Base-by-base conservation (phyloP, 2,113 vertebrate genomes). In the Caracal caracal region DNA sequence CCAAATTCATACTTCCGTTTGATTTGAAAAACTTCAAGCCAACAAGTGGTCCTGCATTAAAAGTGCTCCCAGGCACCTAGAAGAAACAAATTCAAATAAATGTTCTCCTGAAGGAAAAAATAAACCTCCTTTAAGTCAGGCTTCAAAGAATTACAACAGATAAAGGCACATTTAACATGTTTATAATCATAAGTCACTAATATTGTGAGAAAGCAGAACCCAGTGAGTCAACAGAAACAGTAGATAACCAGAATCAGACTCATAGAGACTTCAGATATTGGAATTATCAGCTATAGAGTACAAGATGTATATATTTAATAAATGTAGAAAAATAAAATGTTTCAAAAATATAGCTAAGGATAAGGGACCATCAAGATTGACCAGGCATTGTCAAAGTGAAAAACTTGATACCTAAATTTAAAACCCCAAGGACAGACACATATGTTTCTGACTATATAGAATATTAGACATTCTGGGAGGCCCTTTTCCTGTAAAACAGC, bases 1-100 rank as follows among this genome's bases (percentile, higher is more conserved):
- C 19, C 40, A 73, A 81, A 94, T 88, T 82, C 65, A 95, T 33
- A 70, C 35, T 83, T 87, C 12, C 59, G 4, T 95, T 94, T 90
- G 33, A 94, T 79, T 81, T 70, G 12, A 91, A 82, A 95, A 90
- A 19, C 37, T 53, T 95, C 53, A 28, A 90, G 33, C 24, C 30
- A 53, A 81, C 35, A 93, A 80, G 26, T 79, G 65, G 24, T 85
- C 49, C 43, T 70, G 13, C 49, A 11, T 86, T 96, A 37, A 84
- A 97, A 83, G 5, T 73, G 7, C 59, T 93, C 12, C n/a, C 20
- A 53, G 13, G 24, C 47, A 88, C 37, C 66, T 78, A 37, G 73
- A 17, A 90, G n/a, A 94, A 96, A 63, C 43, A 68, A 93, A 75
- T 82, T 70, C 24, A 95, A 61, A 94, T n/a, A 94, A 53, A 94